These are phyloP conservation scores for Montipora capitata DNA, from an alignment of 92 coral and sea anemone genomes.

Conservation along the genomic window DNA sequence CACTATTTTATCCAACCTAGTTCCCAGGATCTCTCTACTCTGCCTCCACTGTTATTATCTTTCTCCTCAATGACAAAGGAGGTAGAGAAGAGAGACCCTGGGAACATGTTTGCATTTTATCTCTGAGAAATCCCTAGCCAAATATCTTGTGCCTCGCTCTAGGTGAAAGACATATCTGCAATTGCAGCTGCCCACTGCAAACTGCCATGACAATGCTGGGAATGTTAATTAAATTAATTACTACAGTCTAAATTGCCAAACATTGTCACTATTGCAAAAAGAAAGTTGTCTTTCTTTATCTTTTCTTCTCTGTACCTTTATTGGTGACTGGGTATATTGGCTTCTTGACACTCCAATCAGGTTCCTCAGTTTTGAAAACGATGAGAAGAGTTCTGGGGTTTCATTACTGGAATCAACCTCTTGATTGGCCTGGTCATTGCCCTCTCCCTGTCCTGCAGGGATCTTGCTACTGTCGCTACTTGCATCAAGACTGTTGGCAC, in stretches of 20 bases:
- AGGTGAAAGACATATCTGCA: too few relatives aligned
- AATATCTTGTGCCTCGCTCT: too few relatives aligned
- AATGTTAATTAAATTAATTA: too few relatives aligned
- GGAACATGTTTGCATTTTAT: too few relatives aligned
- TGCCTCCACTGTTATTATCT: neutral
- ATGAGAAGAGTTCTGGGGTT: constrained; percentile 77
- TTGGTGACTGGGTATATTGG: constrained; percentile 11
- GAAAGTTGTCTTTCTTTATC: too few relatives aligned
- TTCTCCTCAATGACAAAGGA: too few relatives aligned
- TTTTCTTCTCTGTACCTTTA: constrained; percentile 41
- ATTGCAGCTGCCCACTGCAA: too few relatives aligned
- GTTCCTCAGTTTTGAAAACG: constrained; percentile 68
- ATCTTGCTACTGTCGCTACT: constrained; percentile 90
- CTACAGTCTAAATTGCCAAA: too few relatives aligned
- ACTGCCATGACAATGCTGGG: too few relatives aligned
- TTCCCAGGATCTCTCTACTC: neutral
- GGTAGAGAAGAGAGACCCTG: neutral
- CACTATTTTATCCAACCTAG: too few relatives aligned
- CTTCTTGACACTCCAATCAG: constrained; percentile 38
- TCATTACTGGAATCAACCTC: constrained; percentile 52
- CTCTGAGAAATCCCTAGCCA: too few relatives aligned
- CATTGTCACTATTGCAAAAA: too few relatives aligned
- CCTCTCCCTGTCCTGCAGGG: constrained; percentile 84
- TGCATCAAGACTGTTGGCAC: constrained; percentile 77
- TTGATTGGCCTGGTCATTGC: constrained; percentile 21